phyloP scores from a whole-genome alignment of 2,888 invertebrate genomes.

The Biston stratarius region DNA sequence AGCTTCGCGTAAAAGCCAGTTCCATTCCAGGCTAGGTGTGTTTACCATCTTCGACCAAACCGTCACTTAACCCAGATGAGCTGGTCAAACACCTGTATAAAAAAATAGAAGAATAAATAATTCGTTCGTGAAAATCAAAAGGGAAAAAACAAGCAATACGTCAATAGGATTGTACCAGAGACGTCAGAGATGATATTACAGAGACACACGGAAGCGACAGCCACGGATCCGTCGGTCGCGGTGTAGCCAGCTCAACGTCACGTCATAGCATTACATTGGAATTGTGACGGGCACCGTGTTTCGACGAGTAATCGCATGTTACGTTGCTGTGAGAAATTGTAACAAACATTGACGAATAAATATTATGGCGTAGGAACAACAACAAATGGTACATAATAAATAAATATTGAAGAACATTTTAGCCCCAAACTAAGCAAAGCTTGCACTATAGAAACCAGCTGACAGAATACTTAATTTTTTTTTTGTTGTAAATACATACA shows the following conservation, averaged over 20 bases:
- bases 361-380: too few relatives aligned
- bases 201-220: constrained; percentile 49
- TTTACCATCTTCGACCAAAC: too few relatives aligned
- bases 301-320: constrained; percentile 1
- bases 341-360: not conserved
- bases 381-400: too few relatives aligned
- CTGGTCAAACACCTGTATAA: not conserved
- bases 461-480: too few relatives aligned
- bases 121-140: not conserved
- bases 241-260: constrained; percentile 43
- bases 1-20: too few relatives aligned
- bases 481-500: too few relatives aligned
- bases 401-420: too few relatives aligned
- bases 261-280: not conserved
- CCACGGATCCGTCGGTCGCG: constrained; percentile 48
- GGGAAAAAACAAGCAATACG: constrained; percentile 6
- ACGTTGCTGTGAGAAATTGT: constrained; percentile 1
- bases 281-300: constrained; percentile 7
- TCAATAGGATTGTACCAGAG: constrained; percentile 13
- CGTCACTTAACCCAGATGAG: too few relatives aligned
- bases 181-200: constrained; percentile 46
- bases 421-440: too few relatives aligned
- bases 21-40: too few relatives aligned
- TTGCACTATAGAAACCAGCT: too few relatives aligned
- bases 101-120: not conserved